These are phyloP conservation scores for Ailuropoda melanoleuca DNA, from an alignment of 2,113 vertebrate species.

Conservation along the genomic window DNA sequence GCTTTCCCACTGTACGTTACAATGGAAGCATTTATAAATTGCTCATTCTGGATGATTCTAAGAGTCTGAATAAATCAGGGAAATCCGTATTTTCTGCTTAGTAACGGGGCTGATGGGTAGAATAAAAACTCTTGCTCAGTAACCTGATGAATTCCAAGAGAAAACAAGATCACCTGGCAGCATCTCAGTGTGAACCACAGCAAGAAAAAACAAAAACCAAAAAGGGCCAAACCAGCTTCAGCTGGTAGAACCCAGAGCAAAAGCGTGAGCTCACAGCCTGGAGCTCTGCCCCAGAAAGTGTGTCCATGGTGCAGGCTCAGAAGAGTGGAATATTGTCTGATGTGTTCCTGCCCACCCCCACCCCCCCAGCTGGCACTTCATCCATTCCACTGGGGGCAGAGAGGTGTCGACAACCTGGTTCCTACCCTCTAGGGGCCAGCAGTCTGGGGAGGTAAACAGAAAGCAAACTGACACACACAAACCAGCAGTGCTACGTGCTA, in stretches of 20 bases:
- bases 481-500: background rate
- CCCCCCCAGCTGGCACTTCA: too few relatives aligned
- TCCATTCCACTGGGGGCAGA: background rate
- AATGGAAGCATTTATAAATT: conserved; percentile 53
- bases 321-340: background rate
- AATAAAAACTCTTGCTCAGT: conserved; percentile 46
- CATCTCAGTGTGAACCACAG: background rate
- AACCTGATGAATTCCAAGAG: conserved; percentile 11
- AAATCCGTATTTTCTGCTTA: conserved; percentile 33
- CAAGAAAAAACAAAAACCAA: background rate
- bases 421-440: background rate
- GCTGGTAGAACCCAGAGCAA: background rate
- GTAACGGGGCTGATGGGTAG: conserved; percentile 1
- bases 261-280: background rate
- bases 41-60: conserved; percentile 30
- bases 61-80: background rate
- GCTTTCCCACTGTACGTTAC: conserved; percentile 12
- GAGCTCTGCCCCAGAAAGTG: background rate
- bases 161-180: conserved; percentile 12
- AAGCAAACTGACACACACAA: background rate
- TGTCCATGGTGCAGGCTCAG: background rate
- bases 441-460: background rate
- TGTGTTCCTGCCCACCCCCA: rapidly evolving
- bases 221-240: background rate
- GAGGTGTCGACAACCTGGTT: background rate